A percentile compares a stretch with the other conserved stretches of the same genome.
Evolutionary conservation across 2,113 vertebrate species (phyloP).

Genomic region (Gracilinanus agilis): DNA sequence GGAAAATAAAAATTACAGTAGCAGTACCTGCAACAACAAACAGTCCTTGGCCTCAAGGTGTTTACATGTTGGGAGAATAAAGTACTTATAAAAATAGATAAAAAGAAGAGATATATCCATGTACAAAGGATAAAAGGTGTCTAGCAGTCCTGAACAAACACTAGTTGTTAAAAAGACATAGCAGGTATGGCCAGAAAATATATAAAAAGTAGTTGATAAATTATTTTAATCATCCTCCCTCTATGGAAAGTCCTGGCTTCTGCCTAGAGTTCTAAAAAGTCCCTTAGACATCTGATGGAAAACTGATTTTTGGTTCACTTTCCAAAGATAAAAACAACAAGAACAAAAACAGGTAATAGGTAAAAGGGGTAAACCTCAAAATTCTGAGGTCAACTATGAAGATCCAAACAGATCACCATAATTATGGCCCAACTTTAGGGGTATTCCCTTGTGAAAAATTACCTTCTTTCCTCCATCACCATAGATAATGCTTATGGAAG

Average conservation of each 20-base stretch:
- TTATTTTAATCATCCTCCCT: not conserved
- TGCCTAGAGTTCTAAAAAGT: not conserved
- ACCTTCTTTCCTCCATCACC: not conserved
- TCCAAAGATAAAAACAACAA: not conserved
- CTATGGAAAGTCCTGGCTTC: not conserved
- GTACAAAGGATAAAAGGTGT: not conserved
- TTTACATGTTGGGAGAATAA: not conserved
- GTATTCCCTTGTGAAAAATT: not conserved
- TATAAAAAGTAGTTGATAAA: not conserved
- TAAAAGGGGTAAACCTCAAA: not conserved
- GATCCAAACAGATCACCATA: not conserved
- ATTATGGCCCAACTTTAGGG: not conserved
- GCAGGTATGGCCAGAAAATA: not conserved
- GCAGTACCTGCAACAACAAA: not conserved
- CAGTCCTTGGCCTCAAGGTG: not conserved
- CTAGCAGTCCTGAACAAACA: not conserved
- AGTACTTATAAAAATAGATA: not conserved
- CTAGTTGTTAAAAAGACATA: not conserved
- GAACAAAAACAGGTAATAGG: not conserved
- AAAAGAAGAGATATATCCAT: not conserved
- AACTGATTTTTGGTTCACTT: not conserved
- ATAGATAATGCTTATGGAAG: not conserved
- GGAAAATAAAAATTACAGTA: no score
- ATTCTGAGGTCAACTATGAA: not conserved
- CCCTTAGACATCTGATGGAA: not conserved